Base-by-base conservation (phyloP, 2,888 invertebrate species). In the Noctua janthina region DNA sequence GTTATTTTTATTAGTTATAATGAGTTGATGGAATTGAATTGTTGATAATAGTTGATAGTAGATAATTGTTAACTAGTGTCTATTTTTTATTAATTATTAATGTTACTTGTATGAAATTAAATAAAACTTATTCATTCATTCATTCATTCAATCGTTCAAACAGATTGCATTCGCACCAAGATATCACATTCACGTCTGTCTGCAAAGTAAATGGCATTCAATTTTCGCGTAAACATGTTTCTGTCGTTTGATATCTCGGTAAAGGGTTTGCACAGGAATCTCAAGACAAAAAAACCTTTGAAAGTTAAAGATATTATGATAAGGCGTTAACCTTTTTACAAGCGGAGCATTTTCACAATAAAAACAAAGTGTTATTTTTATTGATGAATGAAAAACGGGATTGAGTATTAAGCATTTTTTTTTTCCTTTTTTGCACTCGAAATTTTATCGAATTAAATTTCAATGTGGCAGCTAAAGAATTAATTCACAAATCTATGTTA, bases 311-410 rank as follows among this genome's bases (percentile, higher is more conserved):
- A 79, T 83, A 86, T 86, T 82, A 76, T 68, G 79, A 86, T 83
- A 83, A 77, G 68, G 54, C 74, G 72, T 69, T 81, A 79, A 86
- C 79, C 75, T 85, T 86, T 79, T 68, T 54, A 73, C n/a, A 62
- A 13, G 64, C 66, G 35, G 62, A 66, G 72, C 62, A 77, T 69
- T 79, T 75, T 72, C 73, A 64, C 75, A 29, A 83, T 70, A 83
- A 86, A 79, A 86, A 77, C 35, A 74, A 76, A 82, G 67, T 76
- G 69, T 73, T 74, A 72, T 85, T 43, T 71, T 67, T 76, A 56
- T 70, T 72, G 70, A 79, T 79, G 54, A 70, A 62, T 74, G 69
- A 67, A 83, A 79, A 71, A 75, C 39, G 11, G 1, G 39, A 56
- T 74, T 79, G 54, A 51, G 15, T 74, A 56, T 69, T 29, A 56